phyloP scores from a whole-genome alignment of 2,888 invertebrate genomes.

The Cryptus viduatorius region DNA sequence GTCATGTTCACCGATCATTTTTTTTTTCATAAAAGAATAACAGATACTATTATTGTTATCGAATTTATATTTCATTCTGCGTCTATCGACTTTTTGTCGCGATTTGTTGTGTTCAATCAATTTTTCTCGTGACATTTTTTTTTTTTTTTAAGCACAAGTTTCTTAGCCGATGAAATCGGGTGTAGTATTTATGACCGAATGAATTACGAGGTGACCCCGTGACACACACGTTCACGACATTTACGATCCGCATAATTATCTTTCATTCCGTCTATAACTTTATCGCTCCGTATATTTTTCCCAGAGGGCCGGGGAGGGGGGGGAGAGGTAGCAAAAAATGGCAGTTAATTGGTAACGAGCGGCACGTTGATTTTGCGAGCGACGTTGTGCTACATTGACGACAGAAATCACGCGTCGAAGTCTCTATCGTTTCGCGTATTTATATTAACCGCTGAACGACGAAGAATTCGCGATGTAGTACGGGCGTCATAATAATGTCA shows the following conservation, averaged over 20 bases:
- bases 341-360: constrained; percentile 45
- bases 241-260: constrained; percentile 46
- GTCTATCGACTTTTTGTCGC: constrained; percentile 15
- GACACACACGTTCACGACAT: constrained; percentile 26
- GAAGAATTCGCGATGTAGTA: not conserved
- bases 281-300: constrained; percentile 19
- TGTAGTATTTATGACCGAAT: constrained; percentile 20
- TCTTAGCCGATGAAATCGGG: not conserved
- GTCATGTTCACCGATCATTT: constrained; percentile 19
- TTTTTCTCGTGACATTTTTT: constrained; percentile 12
- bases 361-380: constrained; percentile 28
- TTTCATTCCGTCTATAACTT: constrained; percentile 31
- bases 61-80: not conserved
- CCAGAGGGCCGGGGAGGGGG: not conserved
- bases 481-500: constrained; percentile 53
- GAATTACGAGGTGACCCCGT: constrained; percentile 40
- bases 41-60: not conserved
- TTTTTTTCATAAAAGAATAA: not conserved
- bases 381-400: not conserved
- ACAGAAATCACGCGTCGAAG: not conserved
- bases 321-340: not conserved
- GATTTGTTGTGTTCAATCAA: constrained; percentile 19
- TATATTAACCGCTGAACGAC: not conserved
- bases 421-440: not conserved
- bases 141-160: constrained; percentile 11